Conservation (phyloP, 2,113 vertebrate genomes). For the Syrrhaptes paradoxus region DNA sequence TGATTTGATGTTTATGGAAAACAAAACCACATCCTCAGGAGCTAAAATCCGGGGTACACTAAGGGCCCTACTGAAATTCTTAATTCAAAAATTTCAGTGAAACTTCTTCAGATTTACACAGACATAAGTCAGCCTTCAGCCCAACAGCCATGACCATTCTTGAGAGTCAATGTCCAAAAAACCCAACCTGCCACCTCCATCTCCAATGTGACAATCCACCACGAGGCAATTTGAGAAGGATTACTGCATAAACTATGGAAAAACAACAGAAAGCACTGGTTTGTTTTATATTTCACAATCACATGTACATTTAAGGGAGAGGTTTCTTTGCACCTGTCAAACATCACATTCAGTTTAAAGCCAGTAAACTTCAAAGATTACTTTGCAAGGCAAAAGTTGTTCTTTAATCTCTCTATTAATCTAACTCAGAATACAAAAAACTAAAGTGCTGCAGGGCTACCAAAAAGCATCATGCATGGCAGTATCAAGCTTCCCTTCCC, state of each 20-base stretch:
- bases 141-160: not conserved
- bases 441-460: not conserved
- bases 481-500: not conserved
- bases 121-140: not conserved
- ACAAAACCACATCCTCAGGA: not conserved
- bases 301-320: not conserved
- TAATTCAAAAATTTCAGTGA: not conserved
- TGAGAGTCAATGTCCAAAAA: not conserved
- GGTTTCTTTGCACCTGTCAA: not conserved
- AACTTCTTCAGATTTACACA: not conserved
- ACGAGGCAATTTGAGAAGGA: not conserved
- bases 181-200: not conserved
- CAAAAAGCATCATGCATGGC: accelerated
- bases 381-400: not conserved
- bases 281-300: not conserved
- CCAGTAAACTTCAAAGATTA: not conserved
- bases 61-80: not conserved
- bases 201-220: accelerated
- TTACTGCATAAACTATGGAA: not conserved
- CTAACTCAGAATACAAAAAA: not conserved
- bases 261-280: not conserved
- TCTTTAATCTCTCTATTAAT: not conserved
- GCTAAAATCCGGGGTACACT: not conserved
- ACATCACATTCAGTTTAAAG: not conserved
- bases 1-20: not conserved